These are phyloP conservation scores for Stictonetta naevosa DNA, from an alignment of 2,113 vertebrate species.

Conservation along the genomic window DNA sequence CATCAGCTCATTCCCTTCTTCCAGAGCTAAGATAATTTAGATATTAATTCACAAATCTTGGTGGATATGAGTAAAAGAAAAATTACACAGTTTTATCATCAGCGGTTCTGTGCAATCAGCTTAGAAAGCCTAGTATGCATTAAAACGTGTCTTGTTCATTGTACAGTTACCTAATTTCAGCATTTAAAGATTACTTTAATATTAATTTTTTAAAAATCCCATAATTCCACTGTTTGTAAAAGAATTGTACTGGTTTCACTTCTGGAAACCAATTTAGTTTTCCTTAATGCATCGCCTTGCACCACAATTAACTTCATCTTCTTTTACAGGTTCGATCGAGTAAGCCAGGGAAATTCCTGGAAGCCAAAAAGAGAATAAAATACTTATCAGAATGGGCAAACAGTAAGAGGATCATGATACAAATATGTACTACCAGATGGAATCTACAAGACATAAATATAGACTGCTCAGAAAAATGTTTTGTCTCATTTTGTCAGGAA, in stretches of 20 bases:
- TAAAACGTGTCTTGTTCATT: neutral
- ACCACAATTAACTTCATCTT: neutral
- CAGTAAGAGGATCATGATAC: neutral
- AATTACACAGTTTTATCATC: neutral
- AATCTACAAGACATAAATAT: neutral
- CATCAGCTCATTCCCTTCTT: neutral
- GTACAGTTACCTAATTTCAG: neutral
- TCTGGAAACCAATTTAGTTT: neutral
- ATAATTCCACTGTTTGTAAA: neutral
- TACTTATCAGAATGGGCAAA: neutral
- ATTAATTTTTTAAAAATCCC: neutral
- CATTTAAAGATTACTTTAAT: neutral
- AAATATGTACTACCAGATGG: neutral
- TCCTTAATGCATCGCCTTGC: neutral
- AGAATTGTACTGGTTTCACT: neutral
- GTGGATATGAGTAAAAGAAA: neutral
- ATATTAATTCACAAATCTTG: neutral
- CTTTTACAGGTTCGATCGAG: slow-evolving; percentile 88
- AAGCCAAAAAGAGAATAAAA: slow-evolving; percentile 46
- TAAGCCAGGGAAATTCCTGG: slow-evolving; percentile 97
- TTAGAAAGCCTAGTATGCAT: neutral
- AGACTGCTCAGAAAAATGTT: neutral
- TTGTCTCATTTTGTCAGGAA: neutral
- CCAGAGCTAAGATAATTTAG: neutral
- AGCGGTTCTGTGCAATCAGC: neutral